Evolutionary conservation across 2,888 invertebrate genomes (phyloP).

Genomic region (Coecobrya sp.): DNA sequence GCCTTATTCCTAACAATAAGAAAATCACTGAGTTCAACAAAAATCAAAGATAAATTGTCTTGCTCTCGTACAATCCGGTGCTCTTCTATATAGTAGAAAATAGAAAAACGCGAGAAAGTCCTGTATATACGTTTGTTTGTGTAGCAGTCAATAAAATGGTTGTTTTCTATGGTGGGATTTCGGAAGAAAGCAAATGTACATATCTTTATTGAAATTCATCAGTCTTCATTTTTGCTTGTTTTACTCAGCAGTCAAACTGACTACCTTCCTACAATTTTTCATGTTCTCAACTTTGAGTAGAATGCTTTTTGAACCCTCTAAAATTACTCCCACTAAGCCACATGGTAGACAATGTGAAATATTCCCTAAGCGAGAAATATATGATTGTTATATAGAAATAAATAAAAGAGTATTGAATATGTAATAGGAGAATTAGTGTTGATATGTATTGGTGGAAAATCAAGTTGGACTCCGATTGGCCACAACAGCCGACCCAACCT

Average conservation of each 20-base stretch:
- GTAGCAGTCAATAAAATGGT: too few relatives aligned
- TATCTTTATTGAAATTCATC: conserved; percentile 54
- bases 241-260: background rate
- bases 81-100: background rate
- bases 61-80: background rate
- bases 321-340: background rate
- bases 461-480: too few relatives aligned
- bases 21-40: conserved; percentile 33
- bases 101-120: background rate
- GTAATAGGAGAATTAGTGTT: too few relatives aligned
- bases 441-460: too few relatives aligned
- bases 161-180: background rate
- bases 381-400: background rate
- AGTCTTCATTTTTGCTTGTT: conserved; percentile 48
- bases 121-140: background rate
- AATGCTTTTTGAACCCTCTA: background rate
- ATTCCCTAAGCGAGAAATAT: background rate
- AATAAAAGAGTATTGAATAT: too few relatives aligned
- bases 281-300: background rate
- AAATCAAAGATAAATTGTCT: conserved; percentile 57
- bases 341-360: background rate
- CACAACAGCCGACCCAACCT: too few relatives aligned
- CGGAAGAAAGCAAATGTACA: conserved; percentile 9
- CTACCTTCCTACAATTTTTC: background rate
- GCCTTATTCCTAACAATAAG: background rate